These are phyloP conservation scores for Halyomorpha halys DNA, from an alignment of 1,140 invertebrate species.

Conservation along the genomic window DNA sequence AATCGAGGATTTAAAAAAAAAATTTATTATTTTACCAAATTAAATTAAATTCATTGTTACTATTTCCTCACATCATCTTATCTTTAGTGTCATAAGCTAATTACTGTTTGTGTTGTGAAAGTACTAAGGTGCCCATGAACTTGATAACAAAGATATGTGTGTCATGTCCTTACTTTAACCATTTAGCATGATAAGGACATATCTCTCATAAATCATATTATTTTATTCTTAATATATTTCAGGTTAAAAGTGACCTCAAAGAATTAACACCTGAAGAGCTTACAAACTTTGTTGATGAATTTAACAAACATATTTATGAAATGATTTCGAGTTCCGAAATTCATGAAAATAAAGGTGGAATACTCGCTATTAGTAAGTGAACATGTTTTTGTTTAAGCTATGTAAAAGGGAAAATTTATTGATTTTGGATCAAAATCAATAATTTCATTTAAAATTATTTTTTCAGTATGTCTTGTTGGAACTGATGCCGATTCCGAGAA, in stretches of 20 bases:
- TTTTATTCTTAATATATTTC: slow-evolving; percentile 18
- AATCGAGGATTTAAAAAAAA: too few species aligned
- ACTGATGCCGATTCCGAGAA: slow-evolving; percentile 91
- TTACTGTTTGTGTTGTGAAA: too few species aligned
- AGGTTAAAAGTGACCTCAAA: slow-evolving; percentile 71
- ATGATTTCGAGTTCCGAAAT: slow-evolving; percentile 88
- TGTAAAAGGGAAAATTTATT: neutral
- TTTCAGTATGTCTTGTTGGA: slow-evolving; percentile 76
- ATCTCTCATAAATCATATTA: neutral
- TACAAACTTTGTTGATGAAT: slow-evolving; percentile 82
- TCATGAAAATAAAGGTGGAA: slow-evolving; percentile 91
- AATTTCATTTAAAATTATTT: slow-evolving; percentile 25
- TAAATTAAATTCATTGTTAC: too few species aligned
- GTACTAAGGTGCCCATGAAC: too few species aligned
- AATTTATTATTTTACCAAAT: too few species aligned
- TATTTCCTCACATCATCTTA: too few species aligned
- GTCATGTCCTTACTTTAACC: too few species aligned
- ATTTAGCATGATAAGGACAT: neutral
- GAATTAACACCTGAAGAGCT: slow-evolving; percentile 88
- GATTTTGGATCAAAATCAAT: too few species aligned
- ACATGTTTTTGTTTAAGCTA: too few species aligned
- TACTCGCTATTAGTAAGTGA: slow-evolving; percentile 76
- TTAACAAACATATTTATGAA: slow-evolving; percentile 84
- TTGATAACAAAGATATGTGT: too few species aligned
- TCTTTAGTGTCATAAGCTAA: too few species aligned